A percentile compares a stretch with the other conserved stretches of the same genome.
Conservation (phyloP, 1,140 invertebrate genomes). For the Planococcus citri region DNA sequence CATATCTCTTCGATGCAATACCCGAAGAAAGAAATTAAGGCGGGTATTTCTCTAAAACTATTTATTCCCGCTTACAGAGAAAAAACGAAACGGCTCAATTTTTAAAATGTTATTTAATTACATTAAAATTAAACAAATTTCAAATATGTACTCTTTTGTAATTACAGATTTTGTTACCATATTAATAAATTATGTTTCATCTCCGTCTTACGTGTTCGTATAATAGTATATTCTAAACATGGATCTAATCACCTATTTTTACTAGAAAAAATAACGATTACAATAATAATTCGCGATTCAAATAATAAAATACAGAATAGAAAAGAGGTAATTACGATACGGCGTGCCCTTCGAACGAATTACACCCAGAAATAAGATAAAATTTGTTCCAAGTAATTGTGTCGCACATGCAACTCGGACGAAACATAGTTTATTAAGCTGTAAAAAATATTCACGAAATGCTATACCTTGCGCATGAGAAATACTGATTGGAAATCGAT, state of each 20-base stretch:
- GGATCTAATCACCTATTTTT: not conserved
- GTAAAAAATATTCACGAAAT: not conserved
- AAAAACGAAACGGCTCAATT: no score
- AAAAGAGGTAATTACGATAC: not conserved
- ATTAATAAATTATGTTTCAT: not conserved
- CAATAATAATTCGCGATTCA: not conserved
- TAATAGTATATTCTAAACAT: no score
- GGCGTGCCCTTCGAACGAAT: not conserved
- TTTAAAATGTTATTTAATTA: no score
- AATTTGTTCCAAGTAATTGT: not conserved
- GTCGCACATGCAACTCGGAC: not conserved
- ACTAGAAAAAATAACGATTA: not conserved
- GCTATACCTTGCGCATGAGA: not conserved
- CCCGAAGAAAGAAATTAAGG: no score
- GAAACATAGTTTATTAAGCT: not conserved
- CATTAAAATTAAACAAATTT: no score
- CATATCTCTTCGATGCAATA: no score
- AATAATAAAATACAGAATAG: not conserved
- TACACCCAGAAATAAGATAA: not conserved
- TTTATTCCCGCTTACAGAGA: no score
- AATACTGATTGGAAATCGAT: slow-evolving; percentile 1
- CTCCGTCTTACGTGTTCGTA: not conserved
- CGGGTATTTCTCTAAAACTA: no score
- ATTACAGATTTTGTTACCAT: not conserved
- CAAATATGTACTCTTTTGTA: not conserved